These are phyloP conservation scores for Sebastes hubbsi DNA, from an alignment of 2,797 vertebrate species.

Conservation along the genomic window DNA sequence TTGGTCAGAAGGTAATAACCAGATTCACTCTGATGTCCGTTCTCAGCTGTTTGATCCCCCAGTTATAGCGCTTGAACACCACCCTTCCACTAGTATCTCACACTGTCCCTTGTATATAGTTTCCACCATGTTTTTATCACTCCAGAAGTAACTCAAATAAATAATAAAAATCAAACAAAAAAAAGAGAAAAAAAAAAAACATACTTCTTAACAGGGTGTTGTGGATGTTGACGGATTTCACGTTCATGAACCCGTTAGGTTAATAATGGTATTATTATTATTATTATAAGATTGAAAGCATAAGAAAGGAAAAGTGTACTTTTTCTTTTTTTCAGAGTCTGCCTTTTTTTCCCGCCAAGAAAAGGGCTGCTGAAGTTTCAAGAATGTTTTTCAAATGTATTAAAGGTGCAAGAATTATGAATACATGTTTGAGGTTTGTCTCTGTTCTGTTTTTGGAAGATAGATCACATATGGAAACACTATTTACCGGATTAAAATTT, in stretches of 20 bases:
- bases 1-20: conserved; percentile 55
- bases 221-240: conserved; percentile 68
- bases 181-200: conserved; percentile 21
- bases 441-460: conserved; percentile 68
- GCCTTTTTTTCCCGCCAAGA: conserved; percentile 72
- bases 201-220: conserved; percentile 63
- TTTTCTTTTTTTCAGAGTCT: conserved; percentile 69
- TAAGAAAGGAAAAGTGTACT: conserved; percentile 59
- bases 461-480: conserved; percentile 50
- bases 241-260: conserved; percentile 58
- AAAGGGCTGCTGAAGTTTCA: conserved; percentile 80
- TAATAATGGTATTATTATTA: conserved; percentile 42
- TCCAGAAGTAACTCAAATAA: conserved; percentile 51
- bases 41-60: conserved; percentile 38
- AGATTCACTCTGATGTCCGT: conserved; percentile 40
- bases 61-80: conserved; percentile 33
- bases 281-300: conserved; percentile 42
- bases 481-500: conserved; percentile 35
- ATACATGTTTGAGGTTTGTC: conserved; percentile 72
- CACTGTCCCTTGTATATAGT: conserved; percentile 73
- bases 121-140: conserved; percentile 72
- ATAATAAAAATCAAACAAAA: conserved; percentile 43
- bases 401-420: conserved; percentile 72
- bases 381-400: conserved; percentile 83
- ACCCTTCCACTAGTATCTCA: conserved; percentile 50